Evolutionary conservation across 2,888 invertebrate species (phyloP).

Genomic region (Folsomia candida): DNA sequence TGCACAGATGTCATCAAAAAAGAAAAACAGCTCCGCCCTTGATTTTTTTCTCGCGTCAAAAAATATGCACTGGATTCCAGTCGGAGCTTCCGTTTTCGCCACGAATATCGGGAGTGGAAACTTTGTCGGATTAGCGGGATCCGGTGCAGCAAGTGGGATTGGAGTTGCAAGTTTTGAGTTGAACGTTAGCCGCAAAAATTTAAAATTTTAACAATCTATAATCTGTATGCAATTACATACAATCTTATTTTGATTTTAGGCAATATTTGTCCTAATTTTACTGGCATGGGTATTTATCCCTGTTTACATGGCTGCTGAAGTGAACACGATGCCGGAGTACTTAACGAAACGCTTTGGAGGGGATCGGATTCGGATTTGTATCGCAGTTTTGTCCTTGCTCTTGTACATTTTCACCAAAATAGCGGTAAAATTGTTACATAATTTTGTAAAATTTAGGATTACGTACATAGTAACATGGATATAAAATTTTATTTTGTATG

Average conservation of each 20-base stretch:
- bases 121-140: constrained; percentile 58
- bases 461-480: too few species aligned
- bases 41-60: constrained; percentile 58
- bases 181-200: too few species aligned
- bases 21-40: too few species aligned
- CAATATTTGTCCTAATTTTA: constrained; percentile 57
- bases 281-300: constrained; percentile 60
- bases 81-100: constrained; percentile 58
- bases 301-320: constrained; percentile 56
- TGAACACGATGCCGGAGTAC: constrained; percentile 60
- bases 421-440: constrained; percentile 56
- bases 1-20: too few species aligned
- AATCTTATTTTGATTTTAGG: too few species aligned
- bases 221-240: too few species aligned
- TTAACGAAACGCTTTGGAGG: constrained; percentile 58
- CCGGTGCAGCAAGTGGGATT: constrained; percentile 57
- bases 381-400: constrained; percentile 58
- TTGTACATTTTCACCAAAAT: constrained; percentile 61
- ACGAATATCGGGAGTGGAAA: constrained; percentile 59
- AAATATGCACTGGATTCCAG: constrained; percentile 58
- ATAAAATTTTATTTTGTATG: too few species aligned
- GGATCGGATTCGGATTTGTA: constrained; percentile 58
- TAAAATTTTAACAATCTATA: too few species aligned
- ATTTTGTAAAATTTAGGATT: too few species aligned
- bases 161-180: constrained; percentile 58